A percentile compares a stretch with the other conserved stretches of the same genome.
Evolutionary conservation across 2,113 vertebrate species (phyloP).

Genomic region (Chaetodon trifascialis): DNA sequence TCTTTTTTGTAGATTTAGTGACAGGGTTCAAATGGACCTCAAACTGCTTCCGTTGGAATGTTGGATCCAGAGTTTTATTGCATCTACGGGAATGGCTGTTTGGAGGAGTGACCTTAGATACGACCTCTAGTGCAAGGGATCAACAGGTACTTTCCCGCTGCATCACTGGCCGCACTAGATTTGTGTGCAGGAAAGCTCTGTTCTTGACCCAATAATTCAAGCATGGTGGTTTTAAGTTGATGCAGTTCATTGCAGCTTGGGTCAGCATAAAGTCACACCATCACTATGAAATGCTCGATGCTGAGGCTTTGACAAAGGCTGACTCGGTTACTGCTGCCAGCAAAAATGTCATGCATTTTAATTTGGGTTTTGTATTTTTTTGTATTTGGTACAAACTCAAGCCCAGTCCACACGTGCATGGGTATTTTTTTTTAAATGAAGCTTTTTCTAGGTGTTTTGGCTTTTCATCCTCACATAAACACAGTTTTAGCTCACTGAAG

Average conservation of each 20-base stretch:
- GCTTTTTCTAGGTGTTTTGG: too few relatives aligned
- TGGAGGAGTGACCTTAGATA: constrained; percentile 30
- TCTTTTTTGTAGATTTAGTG: constrained; percentile 52
- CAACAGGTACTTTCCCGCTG: constrained; percentile 58
- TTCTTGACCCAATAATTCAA: not conserved
- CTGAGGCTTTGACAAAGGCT: not conserved
- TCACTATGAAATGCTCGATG: not conserved
- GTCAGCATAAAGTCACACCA: not conserved
- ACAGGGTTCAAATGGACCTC: constrained; percentile 57
- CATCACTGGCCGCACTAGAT: constrained; percentile 1
- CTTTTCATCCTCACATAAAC: too few relatives aligned
- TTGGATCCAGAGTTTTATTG: constrained; percentile 54
- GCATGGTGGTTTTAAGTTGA: not conserved
- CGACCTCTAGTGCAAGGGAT: constrained; percentile 23
- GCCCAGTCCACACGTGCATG: too few relatives aligned
- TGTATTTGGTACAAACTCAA: constrained; percentile 1
- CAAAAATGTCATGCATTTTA: not conserved
- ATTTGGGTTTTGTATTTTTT: not conserved
- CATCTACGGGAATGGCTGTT: constrained; percentile 50
- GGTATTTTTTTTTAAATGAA: too few relatives aligned
- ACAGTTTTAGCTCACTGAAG: too few relatives aligned
- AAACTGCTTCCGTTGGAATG: constrained; percentile 56
- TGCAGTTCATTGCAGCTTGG: not conserved
- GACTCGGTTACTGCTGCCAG: not conserved
- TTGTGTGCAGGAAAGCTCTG: not conserved